phyloP scores from a whole-genome alignment of 2,113 vertebrate genomes.

The Sander lucioperca region DNA sequence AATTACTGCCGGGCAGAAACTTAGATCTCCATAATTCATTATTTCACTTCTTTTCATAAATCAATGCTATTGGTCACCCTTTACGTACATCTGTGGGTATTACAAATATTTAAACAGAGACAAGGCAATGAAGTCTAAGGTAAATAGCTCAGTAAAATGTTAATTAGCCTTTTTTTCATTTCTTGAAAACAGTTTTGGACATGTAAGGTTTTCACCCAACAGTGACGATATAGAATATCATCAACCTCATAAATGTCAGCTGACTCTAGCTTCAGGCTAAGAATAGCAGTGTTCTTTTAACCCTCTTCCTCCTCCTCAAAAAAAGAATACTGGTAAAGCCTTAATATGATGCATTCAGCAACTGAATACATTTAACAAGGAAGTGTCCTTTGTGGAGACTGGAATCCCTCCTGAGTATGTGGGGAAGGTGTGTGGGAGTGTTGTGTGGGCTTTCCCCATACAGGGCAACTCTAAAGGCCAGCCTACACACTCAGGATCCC shows the following conservation, averaged over 20 bases:
- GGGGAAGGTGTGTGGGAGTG: constrained; percentile 71
- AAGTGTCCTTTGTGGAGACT: constrained; percentile 50
- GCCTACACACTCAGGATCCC: constrained; percentile 67
- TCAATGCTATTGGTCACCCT: too few species aligned
- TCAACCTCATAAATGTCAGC: background rate
- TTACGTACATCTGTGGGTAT: too few species aligned
- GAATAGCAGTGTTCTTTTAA: background rate
- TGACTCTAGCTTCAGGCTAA: background rate
- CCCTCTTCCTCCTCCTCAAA: background rate
- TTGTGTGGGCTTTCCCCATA: constrained; percentile 70
- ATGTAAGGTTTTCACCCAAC: too few species aligned
- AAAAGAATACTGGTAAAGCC: background rate
- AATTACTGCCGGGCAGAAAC: too few species aligned
- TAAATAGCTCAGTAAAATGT: too few species aligned
- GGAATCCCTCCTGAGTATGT: constrained; percentile 63
- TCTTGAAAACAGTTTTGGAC: too few species aligned
- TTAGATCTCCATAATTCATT: too few species aligned
- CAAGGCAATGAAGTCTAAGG: too few species aligned
- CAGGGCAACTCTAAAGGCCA: constrained; percentile 70
- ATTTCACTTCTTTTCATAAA: too few species aligned
- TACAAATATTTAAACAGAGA: too few species aligned
- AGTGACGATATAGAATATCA: background rate
- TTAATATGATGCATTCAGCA: constrained; percentile 31
- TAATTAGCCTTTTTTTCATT: too few species aligned
- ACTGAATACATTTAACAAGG: constrained; percentile 31